Base-by-base conservation (phyloP, 2,113 vertebrate species). In the Pollachius pollachius region DNA sequence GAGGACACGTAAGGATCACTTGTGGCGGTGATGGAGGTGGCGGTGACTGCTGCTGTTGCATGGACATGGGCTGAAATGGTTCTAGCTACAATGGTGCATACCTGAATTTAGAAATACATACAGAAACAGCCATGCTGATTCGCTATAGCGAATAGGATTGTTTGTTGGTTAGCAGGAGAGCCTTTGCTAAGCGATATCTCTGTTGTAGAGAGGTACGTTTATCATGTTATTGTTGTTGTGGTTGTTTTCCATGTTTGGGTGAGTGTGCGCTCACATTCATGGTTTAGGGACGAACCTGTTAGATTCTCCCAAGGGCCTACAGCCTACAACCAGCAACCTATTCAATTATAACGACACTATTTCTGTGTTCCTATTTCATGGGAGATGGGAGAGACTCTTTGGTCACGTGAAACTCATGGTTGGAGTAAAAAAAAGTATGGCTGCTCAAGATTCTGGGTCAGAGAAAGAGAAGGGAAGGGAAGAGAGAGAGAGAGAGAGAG, bases 401-500 rank as follows among this genome's bases (percentile, higher is more conserved):
- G 81, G 84, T 78, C 73, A 73, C 64, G 69, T 80, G 63, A 70
- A 80, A 75, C 72, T 87, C 65, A 72, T 76, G 83, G 89, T 77
- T 23, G 9, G 69, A 78, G 34, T 3, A 48, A 65, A 37, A n/a
- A 4, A 11, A 65, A 37, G 15, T 7, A 4, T 37, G 70, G 52
- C 63, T 13, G 34, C 70, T 59, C 34, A 71, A 64, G 74, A 82
- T 89, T 89, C 75, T 89, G 81, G 89, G 88, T 90, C 89, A 89
- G 54, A 74, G 64, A 76, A 25, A 79, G 48, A 72, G 70, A 41
- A 66, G 64, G 8, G 63, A 34, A 16, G 34, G 15, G 17, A 19
- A 64, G 23, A 62, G 23, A 62, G 23, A 62, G 61, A 62, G 58
- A 19, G 58, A 57, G 54, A 57, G 60, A 15, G 60, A 25, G 60